A percentile compares a stretch with the other conserved stretches of the same genome.
These are phyloP conservation scores for Uloborus plumipes DNA, from an alignment of 2,888 invertebrate genomes.

Conservation along the genomic window DNA sequence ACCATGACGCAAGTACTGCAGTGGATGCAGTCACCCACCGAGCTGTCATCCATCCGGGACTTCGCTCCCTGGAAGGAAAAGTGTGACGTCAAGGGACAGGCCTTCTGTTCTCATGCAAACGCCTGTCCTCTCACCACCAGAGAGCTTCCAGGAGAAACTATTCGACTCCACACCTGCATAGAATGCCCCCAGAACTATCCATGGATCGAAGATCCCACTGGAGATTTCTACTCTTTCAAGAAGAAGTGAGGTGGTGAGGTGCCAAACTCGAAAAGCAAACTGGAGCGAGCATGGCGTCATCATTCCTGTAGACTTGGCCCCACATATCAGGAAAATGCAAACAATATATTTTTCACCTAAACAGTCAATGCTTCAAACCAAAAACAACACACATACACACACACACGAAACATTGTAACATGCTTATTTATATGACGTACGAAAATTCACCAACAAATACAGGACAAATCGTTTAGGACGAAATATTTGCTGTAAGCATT, in stretches of 20 bases:
- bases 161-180: constrained; percentile 92
- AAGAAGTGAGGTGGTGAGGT: constrained; percentile 37
- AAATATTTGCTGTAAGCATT: too few species aligned
- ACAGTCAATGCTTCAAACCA: too few species aligned
- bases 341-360: too few species aligned
- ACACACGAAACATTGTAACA: too few species aligned
- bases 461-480: too few species aligned
- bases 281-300: too few species aligned
- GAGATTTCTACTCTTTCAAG: constrained; percentile 79
- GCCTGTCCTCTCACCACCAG: constrained; percentile 92
- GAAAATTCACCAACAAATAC: too few species aligned
- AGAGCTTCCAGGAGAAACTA: constrained; percentile 93
- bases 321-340: too few species aligned
- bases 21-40: constrained; percentile 94
- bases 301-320: too few species aligned
- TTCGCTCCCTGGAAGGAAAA: constrained; percentile 91
- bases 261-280: too few species aligned
- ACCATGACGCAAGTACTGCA: constrained; percentile 88
- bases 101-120: constrained; percentile 89
- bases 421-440: too few species aligned
- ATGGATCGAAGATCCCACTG: constrained; percentile 92
- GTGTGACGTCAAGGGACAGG: constrained; percentile 87
- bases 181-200: constrained; percentile 95
- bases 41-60: constrained; percentile 86
- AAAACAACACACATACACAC: too few species aligned